A percentile compares a stretch with the other conserved stretches of the same genome.
Conservation (phyloP, 2,113 vertebrate genomes). For the Pluvianellus socialis region DNA sequence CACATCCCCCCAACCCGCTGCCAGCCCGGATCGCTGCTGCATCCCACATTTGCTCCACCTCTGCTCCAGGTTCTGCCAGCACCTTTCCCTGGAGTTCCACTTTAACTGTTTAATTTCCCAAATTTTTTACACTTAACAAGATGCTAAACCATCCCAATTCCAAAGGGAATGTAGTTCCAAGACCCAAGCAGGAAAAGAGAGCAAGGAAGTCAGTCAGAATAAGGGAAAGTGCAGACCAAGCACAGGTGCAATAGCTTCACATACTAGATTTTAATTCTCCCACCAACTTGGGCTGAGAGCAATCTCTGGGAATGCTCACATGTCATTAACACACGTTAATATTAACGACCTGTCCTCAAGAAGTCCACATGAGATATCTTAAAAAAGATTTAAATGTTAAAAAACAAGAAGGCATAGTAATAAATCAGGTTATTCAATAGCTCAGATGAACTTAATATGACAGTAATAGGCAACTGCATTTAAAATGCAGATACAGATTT, state of each 20-base stretch:
- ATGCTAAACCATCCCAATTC: neutral
- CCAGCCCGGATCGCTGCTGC: neutral
- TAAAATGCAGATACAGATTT: constrained; percentile 15
- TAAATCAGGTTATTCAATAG: neutral
- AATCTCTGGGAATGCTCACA: neutral
- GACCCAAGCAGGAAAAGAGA: neutral
- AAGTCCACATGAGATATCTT: neutral
- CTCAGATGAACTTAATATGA: neutral
- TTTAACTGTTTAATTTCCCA: neutral
- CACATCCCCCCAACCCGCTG: neutral
- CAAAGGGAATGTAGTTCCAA: neutral
- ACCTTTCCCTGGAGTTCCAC: neutral
- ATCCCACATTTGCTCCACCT: neutral
- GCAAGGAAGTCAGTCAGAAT: neutral
- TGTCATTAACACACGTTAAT: neutral
- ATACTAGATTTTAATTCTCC: neutral
- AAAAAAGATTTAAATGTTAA: neutral
- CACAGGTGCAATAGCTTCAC: neutral
- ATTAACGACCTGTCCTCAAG: neutral
- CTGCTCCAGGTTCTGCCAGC: neutral
- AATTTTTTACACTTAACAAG: neutral
- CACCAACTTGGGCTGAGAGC: neutral
- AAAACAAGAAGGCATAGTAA: neutral
- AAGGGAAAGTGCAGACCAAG: neutral
- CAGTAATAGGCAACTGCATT: neutral